A percentile compares a stretch with the other conserved stretches of the same genome.
These are phyloP conservation scores for Anoura caudifer DNA, from an alignment of 2,113 vertebrate genomes.

Conservation along the genomic window DNA sequence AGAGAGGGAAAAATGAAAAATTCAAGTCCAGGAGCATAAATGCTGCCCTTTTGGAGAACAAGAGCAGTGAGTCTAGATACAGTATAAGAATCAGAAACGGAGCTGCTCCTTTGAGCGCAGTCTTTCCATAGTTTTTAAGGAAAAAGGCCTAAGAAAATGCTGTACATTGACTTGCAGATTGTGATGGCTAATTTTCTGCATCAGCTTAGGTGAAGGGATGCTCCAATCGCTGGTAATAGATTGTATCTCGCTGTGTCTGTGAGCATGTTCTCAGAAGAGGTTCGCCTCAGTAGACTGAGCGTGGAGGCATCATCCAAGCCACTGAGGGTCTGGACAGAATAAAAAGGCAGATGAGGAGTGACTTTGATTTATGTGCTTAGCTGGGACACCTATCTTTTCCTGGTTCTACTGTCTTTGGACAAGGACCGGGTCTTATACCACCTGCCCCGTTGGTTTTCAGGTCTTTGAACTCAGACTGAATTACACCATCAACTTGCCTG, in stretches of 20 bases:
- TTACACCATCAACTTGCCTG: not conserved
- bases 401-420: not conserved
- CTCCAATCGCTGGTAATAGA: not conserved
- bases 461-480: not conserved
- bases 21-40: not conserved
- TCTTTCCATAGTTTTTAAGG: not conserved
- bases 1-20: not conserved
- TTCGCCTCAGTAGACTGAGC: not conserved
- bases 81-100: not conserved
- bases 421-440: not conserved
- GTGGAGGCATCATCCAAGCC: not conserved
- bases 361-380: not conserved
- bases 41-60: not conserved
- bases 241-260: not conserved
- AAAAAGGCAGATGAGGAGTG: not conserved
- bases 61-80: not conserved
- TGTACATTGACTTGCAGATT: not conserved
- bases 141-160: not conserved
- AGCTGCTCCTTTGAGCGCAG: not conserved
- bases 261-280: not conserved
- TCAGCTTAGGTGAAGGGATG: not conserved
- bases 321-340: not conserved
- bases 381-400: not conserved
- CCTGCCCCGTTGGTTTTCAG: not conserved
- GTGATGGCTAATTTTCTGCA: not conserved